These are phyloP conservation scores for Atherix ibis DNA, from an alignment of 2,888 invertebrate species.

Conservation along the genomic window DNA sequence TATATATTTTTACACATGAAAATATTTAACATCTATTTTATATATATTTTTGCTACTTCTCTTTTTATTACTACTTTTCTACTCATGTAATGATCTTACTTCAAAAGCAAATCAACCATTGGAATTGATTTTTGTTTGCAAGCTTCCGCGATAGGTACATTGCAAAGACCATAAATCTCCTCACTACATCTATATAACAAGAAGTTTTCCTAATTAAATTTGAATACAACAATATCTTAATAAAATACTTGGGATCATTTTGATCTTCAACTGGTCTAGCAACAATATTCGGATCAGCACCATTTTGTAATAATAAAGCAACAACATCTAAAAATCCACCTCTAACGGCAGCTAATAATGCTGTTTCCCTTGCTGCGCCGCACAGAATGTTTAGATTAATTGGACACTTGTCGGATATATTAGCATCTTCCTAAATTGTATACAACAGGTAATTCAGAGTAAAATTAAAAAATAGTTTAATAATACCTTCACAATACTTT, in stretches of 20 bases:
- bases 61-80: not conserved
- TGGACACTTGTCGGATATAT: constrained; percentile 39
- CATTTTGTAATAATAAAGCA: constrained; percentile 51
- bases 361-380: constrained; percentile 63
- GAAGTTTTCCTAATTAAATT: constrained; percentile 1
- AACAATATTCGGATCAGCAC: constrained; percentile 67
- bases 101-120: constrained; percentile 29
- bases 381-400: constrained; percentile 59
- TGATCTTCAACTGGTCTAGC: constrained; percentile 33
- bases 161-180: constrained; percentile 31
- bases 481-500: constrained; percentile 7
- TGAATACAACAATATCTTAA: not conserved
- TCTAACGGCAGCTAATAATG: constrained; percentile 66
- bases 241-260: constrained; percentile 29
- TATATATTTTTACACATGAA: too few species aligned
- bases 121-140: constrained; percentile 29
- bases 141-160: constrained; percentile 30
- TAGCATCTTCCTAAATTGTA: constrained; percentile 13
- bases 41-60: too few species aligned
- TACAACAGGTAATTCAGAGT: constrained; percentile 7
- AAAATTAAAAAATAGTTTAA: constrained; percentile 15
- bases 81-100: constrained; percentile 15
- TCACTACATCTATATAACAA: constrained; percentile 20
- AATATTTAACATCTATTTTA: too few species aligned
- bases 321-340: constrained; percentile 59